A percentile compares a stretch with the other conserved stretches of the same genome.
Conservation (phyloP, 2,888 invertebrate species). For the Sipunculus nudus region DNA sequence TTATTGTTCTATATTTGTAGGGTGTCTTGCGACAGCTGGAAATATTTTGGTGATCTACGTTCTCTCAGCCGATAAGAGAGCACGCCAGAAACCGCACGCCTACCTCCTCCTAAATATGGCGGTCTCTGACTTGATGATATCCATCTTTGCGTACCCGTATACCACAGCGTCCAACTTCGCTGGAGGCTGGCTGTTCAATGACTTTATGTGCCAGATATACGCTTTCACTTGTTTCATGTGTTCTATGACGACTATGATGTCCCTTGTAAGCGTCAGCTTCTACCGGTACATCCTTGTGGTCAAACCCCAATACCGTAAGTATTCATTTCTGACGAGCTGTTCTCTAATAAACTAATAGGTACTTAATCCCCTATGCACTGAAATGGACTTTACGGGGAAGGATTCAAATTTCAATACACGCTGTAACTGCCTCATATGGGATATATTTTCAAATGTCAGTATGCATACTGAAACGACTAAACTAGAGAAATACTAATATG, state of each 20-base stretch:
- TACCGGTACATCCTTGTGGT: constrained; percentile 42
- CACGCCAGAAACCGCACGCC: constrained; percentile 26
- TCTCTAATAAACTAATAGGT: no score
- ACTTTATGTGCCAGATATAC: constrained; percentile 29
- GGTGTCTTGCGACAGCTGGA: constrained; percentile 18
- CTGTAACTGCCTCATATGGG: no score
- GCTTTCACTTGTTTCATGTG: constrained; percentile 39
- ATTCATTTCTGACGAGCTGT: no score
- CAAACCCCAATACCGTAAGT: constrained; percentile 37
- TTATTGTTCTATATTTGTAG: constrained; percentile 6
- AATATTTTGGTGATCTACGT: constrained; percentile 20
- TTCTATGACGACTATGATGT: constrained; percentile 35
- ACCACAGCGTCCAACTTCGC: constrained; percentile 30
- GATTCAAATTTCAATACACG: no score
- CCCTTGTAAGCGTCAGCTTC: constrained; percentile 36
- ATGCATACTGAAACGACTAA: no score
- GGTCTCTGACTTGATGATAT: constrained; percentile 35
- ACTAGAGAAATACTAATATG: no score
- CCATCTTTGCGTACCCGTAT: constrained; percentile 37
- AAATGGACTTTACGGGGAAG: no score
- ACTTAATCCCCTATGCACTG: no score
- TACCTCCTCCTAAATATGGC: constrained; percentile 40
- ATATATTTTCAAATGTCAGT: no score
- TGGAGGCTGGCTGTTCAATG: constrained; percentile 40
- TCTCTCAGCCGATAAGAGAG: constrained; percentile 12